Base-by-base conservation (phyloP, 1,140 invertebrate genomes). In the Heterodera carotae region DNA sequence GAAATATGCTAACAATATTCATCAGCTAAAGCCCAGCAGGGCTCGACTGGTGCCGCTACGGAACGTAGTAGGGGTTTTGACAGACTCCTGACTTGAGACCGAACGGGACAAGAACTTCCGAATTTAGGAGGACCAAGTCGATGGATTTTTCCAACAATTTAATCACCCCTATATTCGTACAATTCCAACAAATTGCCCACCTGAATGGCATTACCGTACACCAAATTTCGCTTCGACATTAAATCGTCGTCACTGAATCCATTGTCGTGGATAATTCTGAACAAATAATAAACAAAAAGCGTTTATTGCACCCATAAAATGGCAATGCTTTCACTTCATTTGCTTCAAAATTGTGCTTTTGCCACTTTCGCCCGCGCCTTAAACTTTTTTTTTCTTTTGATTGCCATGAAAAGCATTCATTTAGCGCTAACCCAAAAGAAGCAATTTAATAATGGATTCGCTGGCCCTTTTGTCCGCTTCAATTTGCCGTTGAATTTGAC, bases 201-300 rank as follows among this genome's bases (percentile, higher is more conserved):
- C 69, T 83, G 82, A 53, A 83, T 80, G 27, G 73, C 82, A 76
- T 83, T 83, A 39, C 78, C 82, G 73, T 84, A 83, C 34, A 83
- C 83, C 81, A 83, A 76, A 56, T 69, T 82, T 39, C 76, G 74
- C 53, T 83, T 83, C 6, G 62, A 48, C 29, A 77, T n/a, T 10
- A 73, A 60, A 34, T 83, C 82, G 53, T 84, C 80, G 33, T 78
- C 69, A 29, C 72, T 69, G 69, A 76, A 83, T 29, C 82, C 83
- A 33, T 83, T 82, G 36, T 82, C 81, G 69, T 82, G 81, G 36
- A 82, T 84, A 31, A 82, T 82, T 83, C 82, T 81, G 33, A 53
- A 78, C n/a, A 69, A 43, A 8, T 60, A 12, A 64, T 59, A 2
- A 62, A 43, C 7, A 15, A 31, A 2, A 31, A 22, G 43, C n/a